Percentiles rank a stretch among this genome's conserved stretches.
These are phyloP conservation scores for Natator depressus DNA, from an alignment of 2,113 vertebrate genomes.

Conservation along the genomic window DNA sequence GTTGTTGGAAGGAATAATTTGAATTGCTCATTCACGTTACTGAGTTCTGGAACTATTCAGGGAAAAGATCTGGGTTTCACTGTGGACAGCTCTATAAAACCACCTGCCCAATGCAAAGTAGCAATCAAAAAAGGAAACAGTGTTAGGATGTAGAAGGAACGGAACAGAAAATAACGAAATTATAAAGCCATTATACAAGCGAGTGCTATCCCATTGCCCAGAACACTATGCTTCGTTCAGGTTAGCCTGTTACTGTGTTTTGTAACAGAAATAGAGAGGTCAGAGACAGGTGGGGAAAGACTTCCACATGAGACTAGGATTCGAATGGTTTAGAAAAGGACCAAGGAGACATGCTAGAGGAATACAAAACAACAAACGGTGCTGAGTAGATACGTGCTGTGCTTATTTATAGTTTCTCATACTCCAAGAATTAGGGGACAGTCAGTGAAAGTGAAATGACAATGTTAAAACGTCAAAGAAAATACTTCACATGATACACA, in stretches of 20 bases:
- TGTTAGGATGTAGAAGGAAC: background rate
- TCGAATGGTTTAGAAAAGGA: too few relatives aligned
- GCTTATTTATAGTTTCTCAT: background rate
- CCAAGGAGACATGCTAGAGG: too few relatives aligned
- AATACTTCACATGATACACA: background rate
- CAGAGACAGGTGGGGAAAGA: background rate
- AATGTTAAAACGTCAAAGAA: background rate
- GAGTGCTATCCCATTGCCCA: background rate
- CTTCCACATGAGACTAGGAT: too few relatives aligned
- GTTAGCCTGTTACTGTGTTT: background rate
- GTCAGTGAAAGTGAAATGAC: background rate
- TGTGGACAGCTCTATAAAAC: accelerated
- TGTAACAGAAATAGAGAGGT: background rate
- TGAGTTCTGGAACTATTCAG: background rate
- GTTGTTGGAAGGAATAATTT: background rate
- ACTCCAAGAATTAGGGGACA: background rate
- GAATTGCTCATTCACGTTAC: background rate
- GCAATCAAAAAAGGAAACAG: background rate
- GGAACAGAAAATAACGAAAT: background rate
- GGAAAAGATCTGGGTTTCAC: background rate
- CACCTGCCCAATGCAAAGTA: accelerated
- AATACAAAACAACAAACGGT: background rate
- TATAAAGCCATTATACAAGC: accelerated
- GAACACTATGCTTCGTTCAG: background rate
- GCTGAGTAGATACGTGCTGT: background rate